Percentiles rank a stretch among this genome's conserved stretches.
These are phyloP conservation scores for Chondrilla cf. caribensis DNA, from an alignment of 37 sponge, comb jelly and placozoan genomes.

Conservation along the genomic window DNA sequence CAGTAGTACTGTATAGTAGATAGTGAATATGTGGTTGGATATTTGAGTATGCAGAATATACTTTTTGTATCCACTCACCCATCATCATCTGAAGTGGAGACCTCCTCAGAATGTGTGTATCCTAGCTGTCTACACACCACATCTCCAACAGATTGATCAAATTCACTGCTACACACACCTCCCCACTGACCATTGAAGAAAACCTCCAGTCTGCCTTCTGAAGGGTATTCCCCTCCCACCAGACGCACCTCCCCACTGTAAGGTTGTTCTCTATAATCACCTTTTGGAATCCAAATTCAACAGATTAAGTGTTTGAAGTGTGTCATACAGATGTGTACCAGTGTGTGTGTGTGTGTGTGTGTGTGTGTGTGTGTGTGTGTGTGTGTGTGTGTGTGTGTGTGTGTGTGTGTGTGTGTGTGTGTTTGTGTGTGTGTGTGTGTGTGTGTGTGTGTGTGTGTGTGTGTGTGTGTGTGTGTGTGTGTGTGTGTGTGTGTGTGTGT, in stretches of 20 bases:
- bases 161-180: constrained; percentile 7
- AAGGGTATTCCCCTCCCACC: background rate
- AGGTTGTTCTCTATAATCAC: background rate
- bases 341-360: background rate
- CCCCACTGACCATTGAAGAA: constrained; percentile 24
- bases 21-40: no score
- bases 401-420: constrained; percentile 19
- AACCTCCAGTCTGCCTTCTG: constrained; percentile 11
- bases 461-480: no score
- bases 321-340: background rate
- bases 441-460: constrained; percentile 22
- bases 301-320: background rate
- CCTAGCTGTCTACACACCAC: constrained; percentile 6
- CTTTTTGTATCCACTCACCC: no score
- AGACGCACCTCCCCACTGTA: background rate
- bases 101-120: background rate
- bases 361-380: constrained; percentile 1
- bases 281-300: background rate
- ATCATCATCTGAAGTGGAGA: no score
- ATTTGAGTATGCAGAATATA: no score
- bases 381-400: constrained; percentile 7
- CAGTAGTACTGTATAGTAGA: no score
- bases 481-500: constrained; percentile 16
- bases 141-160: background rate
- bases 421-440: constrained; percentile 16